Percentiles rank a stretch among this genome's conserved stretches.
phyloP scores from a whole-genome alignment of 2,888 invertebrate species.

The Gastrophysa polygoni region DNA sequence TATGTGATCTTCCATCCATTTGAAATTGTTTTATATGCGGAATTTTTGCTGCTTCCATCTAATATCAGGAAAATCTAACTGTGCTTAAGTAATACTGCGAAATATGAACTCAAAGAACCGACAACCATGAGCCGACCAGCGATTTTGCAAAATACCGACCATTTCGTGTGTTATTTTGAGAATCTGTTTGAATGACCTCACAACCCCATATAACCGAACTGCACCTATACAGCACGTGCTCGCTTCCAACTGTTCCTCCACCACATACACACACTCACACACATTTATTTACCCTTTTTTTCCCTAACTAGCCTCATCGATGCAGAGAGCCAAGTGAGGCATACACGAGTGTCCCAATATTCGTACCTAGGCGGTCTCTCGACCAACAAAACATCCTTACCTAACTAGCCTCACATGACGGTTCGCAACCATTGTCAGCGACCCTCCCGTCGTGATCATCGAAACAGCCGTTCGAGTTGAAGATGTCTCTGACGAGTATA shows the following conservation, averaged over 20 bases:
- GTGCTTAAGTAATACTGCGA: too few species aligned
- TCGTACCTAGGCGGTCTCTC: constrained; percentile 54
- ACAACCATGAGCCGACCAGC: too few species aligned
- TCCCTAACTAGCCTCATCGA: constrained; percentile 8
- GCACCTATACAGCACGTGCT: neutral
- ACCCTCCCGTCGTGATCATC: constrained; percentile 26
- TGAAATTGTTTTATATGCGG: too few species aligned
- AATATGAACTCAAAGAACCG: too few species aligned
- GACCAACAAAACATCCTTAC: constrained; percentile 33
- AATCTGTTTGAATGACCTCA: too few species aligned
- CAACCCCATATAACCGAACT: too few species aligned
- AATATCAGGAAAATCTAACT: too few species aligned
- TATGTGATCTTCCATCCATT: too few species aligned
- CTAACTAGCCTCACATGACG: constrained; percentile 44
- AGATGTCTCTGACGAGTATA: constrained; percentile 31
- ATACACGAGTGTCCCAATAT: constrained; percentile 50
- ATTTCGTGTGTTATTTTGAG: too few species aligned
- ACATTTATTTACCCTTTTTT: constrained; percentile 9
- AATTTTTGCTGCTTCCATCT: too few species aligned
- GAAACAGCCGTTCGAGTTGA: constrained; percentile 25
- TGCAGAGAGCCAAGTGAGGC: constrained; percentile 22
- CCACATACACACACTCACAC: neutral
- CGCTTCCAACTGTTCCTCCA: neutral
- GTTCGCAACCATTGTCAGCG: constrained; percentile 29
- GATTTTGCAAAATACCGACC: too few species aligned